Base-by-base conservation (phyloP, 23 tunicate genomes). In the Clavelina lepadiformis region DNA sequence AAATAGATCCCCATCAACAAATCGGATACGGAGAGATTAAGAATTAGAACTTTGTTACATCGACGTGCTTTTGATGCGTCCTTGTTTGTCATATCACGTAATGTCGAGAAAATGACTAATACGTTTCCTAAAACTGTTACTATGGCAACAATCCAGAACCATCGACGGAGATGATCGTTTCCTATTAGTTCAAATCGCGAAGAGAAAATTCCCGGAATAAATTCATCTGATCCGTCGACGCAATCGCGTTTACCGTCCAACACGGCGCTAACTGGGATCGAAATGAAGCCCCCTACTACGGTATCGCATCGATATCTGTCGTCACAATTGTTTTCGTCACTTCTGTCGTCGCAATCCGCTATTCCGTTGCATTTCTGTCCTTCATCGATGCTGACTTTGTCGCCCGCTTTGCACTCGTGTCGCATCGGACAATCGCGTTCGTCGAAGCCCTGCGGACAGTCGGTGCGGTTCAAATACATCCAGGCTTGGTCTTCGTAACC, bases 1-100 rank as follows among this genome's bases (percentile, higher is more conserved):
- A 84, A 66, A 51, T 84, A 84, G 24, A 84, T 45, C 5, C 72
- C 93, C 93, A 84, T 84, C 3, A 84, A 50, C 2, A 69, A 69
- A 63, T 84, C 83, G 8, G 93, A 71, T 15, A 76, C 23, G 20
- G 83, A 72, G 4, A 84, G 73, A 45, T 84, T 84, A 11, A 84
- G 54, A 3, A 84, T 28, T 32, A 84, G 26, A 36, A 84, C 38
- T 33, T 84, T 78, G 45, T 84, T 76, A 0, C 31, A 33, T 24
- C 35, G 34, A 15, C 55, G 5, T 5, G 50, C 29, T 3, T 45
- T 46, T 27, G 33, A 0, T 2, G 57, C 30, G 24, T 70, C 46
- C 38, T 70, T 61, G 29, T 31, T 15, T 0, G 29, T 30, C 41
- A 60, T 19, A 4, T 61, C 21, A 19, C 38, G 20, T 3, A 29